A percentile compares a stretch with the other conserved stretches of the same genome.
phyloP scores from a whole-genome alignment of 2,888 invertebrate species.

The Tuberolachnus salignus region DNA sequence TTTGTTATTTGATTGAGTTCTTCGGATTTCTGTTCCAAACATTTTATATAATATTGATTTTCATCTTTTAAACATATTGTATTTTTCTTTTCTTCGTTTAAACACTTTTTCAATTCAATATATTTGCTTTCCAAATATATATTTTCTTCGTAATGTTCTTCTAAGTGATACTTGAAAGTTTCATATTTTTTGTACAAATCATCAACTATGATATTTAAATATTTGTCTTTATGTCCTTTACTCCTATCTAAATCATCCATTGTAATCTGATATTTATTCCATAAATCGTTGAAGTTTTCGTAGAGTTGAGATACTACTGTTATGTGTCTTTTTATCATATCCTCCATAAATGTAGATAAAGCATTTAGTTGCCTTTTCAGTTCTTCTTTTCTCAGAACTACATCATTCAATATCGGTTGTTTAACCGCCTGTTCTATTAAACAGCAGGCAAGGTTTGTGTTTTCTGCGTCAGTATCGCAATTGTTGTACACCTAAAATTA shows the following conservation, averaged over 20 bases:
- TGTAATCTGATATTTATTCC: constrained; percentile 2
- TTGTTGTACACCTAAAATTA: too few relatives aligned
- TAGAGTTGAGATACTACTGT: neutral
- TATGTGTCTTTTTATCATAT: neutral
- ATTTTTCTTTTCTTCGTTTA: neutral
- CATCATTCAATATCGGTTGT: neutral
- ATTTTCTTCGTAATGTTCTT: neutral
- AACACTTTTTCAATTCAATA: neutral
- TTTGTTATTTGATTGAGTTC: neutral
- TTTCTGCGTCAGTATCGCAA: too few relatives aligned
- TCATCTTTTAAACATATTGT: neutral
- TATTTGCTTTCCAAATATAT: neutral
- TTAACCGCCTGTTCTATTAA: neutral
- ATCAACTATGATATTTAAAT: neutral
- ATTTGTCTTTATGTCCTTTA: neutral
- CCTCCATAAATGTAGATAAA: neutral
- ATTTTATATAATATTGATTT: neutral
- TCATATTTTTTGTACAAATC: neutral
- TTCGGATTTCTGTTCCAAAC: neutral
- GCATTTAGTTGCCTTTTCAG: neutral
- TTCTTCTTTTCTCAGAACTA: neutral
- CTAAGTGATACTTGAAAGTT: neutral
- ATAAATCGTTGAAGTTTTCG: neutral
- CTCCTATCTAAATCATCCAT: neutral
- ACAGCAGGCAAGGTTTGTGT: neutral